These are phyloP conservation scores for Paradoxurus hermaphroditus DNA, from an alignment of 2,113 vertebrate genomes.

Conservation along the genomic window DNA sequence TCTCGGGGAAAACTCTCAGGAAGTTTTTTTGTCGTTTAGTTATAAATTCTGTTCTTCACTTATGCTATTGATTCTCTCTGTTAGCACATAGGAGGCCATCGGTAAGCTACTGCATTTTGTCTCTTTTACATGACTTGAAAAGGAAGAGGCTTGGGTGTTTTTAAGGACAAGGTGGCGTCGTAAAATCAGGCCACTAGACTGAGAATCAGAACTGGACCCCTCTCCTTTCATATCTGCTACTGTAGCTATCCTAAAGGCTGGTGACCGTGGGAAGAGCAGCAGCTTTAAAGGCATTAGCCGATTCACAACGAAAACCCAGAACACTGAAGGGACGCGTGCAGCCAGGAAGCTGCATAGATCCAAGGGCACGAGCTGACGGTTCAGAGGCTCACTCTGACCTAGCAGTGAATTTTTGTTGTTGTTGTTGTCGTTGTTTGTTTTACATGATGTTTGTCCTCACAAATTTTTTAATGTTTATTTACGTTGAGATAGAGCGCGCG, in stretches of 20 bases:
- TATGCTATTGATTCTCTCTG: not conserved
- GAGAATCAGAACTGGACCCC: not conserved
- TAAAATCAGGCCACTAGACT: not conserved
- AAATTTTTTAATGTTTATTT: not conserved
- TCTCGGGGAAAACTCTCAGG: not conserved
- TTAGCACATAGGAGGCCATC: not conserved
- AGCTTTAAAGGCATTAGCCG: not conserved
- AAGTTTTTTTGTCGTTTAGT: not conserved
- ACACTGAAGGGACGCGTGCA: not conserved
- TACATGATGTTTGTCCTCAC: not conserved
- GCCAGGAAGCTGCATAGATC: not conserved
- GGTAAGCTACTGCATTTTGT: not conserved
- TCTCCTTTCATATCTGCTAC: not conserved
- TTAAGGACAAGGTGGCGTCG: not conserved
- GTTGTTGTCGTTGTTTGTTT: not conserved
- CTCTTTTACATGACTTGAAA: not conserved
- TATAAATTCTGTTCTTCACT: constrained; percentile 22
- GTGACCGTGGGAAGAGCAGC: not conserved
- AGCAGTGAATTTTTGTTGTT: not conserved
- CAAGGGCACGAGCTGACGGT: not conserved
- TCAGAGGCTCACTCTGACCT: not conserved
- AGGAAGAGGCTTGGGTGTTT: not conserved
- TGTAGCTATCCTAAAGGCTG: not conserved
- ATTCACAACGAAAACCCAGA: not conserved
- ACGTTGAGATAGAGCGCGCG: too few relatives aligned